Conservation (phyloP, 1,140 invertebrate genomes). For the Octopus bimaculoides region DNA sequence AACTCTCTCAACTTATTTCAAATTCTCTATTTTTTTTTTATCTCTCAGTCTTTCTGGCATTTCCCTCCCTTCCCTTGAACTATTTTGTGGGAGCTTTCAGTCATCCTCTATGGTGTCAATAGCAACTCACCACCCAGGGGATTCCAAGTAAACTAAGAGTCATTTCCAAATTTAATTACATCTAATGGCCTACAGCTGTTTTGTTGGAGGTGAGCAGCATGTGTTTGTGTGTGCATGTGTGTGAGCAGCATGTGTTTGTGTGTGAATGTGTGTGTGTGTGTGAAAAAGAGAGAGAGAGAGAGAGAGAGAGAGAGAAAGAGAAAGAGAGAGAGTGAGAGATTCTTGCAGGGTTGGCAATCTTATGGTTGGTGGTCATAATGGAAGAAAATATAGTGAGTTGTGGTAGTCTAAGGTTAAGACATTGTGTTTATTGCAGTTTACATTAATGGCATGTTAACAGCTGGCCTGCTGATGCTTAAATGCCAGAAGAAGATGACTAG, state of each 20-base stretch:
- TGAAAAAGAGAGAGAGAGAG: too few species aligned
- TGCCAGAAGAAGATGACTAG: background rate
- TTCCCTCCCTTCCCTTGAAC: too few species aligned
- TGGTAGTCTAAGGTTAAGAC: background rate
- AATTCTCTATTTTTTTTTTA: too few species aligned
- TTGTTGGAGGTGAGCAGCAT: background rate
- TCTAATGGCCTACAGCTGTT: constrained; percentile 9
- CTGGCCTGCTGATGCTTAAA: background rate
- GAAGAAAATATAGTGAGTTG: background rate
- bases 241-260: too few species aligned
- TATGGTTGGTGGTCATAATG: background rate
- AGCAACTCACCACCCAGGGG: background rate
- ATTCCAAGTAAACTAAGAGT: background rate
- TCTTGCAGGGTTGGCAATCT: too few species aligned
- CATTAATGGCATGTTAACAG: background rate
- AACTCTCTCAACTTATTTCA: too few species aligned
- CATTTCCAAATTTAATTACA: constrained; percentile 9
- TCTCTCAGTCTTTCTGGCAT: too few species aligned
- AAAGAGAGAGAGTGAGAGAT: too few species aligned
- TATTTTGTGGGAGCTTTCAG: background rate
- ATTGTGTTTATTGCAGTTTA: constrained; percentile 9
- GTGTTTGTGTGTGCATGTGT: too few species aligned
- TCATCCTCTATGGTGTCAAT: background rate
- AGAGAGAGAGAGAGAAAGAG: too few species aligned
- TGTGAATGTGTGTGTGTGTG: too few species aligned